phyloP scores from a whole-genome alignment of 2,888 invertebrate species.

The Microplitis manilae region DNA sequence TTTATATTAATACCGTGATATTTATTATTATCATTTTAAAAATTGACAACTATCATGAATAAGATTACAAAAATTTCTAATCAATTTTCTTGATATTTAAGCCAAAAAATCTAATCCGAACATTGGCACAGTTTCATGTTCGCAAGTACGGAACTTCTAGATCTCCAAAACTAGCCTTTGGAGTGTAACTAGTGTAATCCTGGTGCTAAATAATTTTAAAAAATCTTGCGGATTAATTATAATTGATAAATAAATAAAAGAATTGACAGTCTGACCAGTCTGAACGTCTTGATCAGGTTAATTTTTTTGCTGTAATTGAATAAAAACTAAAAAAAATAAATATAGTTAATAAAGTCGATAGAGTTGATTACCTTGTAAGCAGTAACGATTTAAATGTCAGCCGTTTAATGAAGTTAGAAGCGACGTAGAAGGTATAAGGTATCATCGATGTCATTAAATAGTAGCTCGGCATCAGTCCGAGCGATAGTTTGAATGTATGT shows the following conservation, averaged over 20 bases:
- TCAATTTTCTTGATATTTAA: too few species aligned
- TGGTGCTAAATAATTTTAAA: background rate
- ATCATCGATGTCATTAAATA: background rate
- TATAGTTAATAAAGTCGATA: background rate
- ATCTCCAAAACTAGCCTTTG: too few species aligned
- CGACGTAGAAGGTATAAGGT: background rate
- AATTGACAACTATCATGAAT: too few species aligned
- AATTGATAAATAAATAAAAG: background rate
- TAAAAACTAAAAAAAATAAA: background rate
- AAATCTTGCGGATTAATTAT: background rate
- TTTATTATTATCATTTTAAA: too few species aligned
- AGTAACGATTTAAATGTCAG: background rate
- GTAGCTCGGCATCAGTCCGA: background rate
- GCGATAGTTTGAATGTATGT: slow-evolving; percentile 5
- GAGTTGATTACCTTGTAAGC: slow-evolving; percentile 1
- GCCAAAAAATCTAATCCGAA: too few species aligned
- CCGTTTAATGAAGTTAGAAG: background rate
- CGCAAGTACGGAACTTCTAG: too few species aligned
- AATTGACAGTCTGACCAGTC: background rate
- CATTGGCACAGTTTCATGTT: too few species aligned
- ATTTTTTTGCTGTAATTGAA: background rate
- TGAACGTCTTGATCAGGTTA: background rate
- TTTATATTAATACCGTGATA: background rate
- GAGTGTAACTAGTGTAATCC: too few species aligned
- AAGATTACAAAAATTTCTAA: too few species aligned